Conservation (phyloP, 2,888 invertebrate species). For the Epirrita christyi region DNA sequence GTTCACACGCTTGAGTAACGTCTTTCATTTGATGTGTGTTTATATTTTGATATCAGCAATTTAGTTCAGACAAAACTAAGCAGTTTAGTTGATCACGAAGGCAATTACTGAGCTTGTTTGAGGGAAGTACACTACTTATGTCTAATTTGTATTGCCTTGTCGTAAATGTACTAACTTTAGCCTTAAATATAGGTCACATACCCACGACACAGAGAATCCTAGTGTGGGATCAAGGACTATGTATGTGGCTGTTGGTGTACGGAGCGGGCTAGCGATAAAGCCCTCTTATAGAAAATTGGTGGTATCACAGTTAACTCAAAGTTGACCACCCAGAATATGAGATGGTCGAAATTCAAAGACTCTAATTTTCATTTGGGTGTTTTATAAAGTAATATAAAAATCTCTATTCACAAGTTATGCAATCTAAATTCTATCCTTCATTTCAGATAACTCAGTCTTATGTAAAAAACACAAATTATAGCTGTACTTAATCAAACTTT, state of each 20-base stretch:
- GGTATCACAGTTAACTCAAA: too few relatives aligned
- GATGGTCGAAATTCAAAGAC: too few relatives aligned
- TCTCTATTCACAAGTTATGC: not conserved
- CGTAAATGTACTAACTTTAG: too few relatives aligned
- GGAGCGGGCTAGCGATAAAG: too few relatives aligned
- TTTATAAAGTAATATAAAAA: not conserved
- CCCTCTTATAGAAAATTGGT: too few relatives aligned
- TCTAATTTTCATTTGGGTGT: not conserved
- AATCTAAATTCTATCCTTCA: not conserved
- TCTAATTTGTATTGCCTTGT: not conserved
- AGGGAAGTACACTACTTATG: not conserved
- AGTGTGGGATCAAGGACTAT: too few relatives aligned
- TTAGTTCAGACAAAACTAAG: not conserved
- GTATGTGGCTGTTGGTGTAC: too few relatives aligned
- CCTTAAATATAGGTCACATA: too few relatives aligned
- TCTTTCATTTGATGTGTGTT: not conserved
- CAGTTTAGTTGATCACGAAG: not conserved
- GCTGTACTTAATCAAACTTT: slow-evolving; percentile 4
- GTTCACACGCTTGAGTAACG: slow-evolving; percentile 19
- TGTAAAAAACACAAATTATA: not conserved
- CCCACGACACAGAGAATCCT: too few relatives aligned
- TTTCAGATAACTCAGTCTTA: not conserved
- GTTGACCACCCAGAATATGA: too few relatives aligned
- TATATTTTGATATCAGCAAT: not conserved
- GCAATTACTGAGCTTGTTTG: not conserved